Percentiles rank a stretch among this genome's conserved stretches.
phyloP scores from a whole-genome alignment of 1,140 invertebrate species.

The Drosophila kurseongensis region DNA sequence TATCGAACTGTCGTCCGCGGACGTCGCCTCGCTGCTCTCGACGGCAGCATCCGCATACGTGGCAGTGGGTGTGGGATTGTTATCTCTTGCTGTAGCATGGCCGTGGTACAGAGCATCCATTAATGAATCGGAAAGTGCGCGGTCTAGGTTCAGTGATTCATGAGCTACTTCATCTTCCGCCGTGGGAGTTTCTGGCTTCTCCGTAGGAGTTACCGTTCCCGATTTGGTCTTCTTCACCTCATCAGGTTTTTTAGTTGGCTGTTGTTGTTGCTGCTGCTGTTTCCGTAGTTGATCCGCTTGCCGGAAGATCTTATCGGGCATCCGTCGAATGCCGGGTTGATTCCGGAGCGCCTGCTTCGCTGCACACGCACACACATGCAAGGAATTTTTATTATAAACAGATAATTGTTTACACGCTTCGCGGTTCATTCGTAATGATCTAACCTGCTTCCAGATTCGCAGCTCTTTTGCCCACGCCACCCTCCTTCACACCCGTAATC shows the following conservation, averaged over 20 bases:
- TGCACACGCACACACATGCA: constrained; percentile 44
- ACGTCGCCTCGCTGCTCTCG: constrained; percentile 2
- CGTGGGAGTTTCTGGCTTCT: constrained; percentile 44
- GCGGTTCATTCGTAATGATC: constrained; percentile 5
- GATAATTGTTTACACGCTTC: constrained; percentile 58
- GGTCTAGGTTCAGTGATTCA: constrained; percentile 64
- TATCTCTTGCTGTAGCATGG: constrained; percentile 17
- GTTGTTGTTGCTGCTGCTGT: constrained; percentile 43
- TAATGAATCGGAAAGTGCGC: constrained; percentile 68
- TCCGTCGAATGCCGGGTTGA: constrained; percentile 75
- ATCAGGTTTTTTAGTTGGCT: constrained; percentile 33
- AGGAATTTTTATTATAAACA: constrained; percentile 37
- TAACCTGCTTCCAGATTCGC: constrained; percentile 58
- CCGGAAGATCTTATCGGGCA: constrained; percentile 73
- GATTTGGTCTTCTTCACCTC: constrained; percentile 43
- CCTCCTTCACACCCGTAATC: constrained; percentile 61
- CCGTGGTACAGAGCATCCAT: constrained; percentile 73
- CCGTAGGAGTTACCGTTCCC: constrained; percentile 52
- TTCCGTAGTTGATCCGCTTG: constrained; percentile 71
- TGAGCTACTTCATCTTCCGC: constrained; percentile 29
- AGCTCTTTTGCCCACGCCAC: constrained; percentile 5
- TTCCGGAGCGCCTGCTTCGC: constrained; percentile 64
- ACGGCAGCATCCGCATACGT: constrained; percentile 46
- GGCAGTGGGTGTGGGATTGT: constrained; percentile 36
- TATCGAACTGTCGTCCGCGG: constrained; percentile 64